Evolutionary conservation across 2,888 invertebrate species (phyloP), one percentile per base, ranked within the genome.

Genomic region (Brachyptera putata): DNA sequence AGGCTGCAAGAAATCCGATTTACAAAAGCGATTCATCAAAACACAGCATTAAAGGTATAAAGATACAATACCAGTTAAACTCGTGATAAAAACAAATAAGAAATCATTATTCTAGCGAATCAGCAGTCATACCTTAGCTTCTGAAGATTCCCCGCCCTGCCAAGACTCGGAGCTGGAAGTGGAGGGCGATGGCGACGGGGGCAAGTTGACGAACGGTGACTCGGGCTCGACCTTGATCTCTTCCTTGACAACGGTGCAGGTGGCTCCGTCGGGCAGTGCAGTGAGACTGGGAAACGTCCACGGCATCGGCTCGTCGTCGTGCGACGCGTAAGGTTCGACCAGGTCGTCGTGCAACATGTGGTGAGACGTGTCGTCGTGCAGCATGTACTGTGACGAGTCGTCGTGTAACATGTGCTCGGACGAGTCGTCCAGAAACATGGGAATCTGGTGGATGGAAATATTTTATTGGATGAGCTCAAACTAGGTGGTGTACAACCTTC

Each of bases 221-320:
- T 58, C 62, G 9, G 67, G 65, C 56, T 68, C 68, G 24, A 65
- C 57, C 61, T 66, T 67, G 43, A 67, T 67, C 50, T 66, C 67
- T 24, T 67, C 68, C 57, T 66, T 66, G 36, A 65, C 64, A n/a
- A n/a, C n/a, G 14, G 58, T 49, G 41, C 61, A 66, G 22, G 63
- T 65, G 46, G 60, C 53, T 9, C 58, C 64, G 34, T 56, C 53
- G 1, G 60, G 53, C 16, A 62, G 22, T 7, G 60, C 24, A 41
- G 43, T 37, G 13, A 62, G 41, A 41, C 50, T 49, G 13, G 63
- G 58, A 26, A 65, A 64, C 5, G 53, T 61, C 65, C 66, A 66
- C n/a, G 61, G 61, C 58, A 55, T 57, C 18, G 57, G 53, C 30
- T 65, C 65, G 7, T 63, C 63, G 11, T 62, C 64, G 49, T 66